Base-by-base conservation (phyloP, 2,113 vertebrate species). In the Indri indri region DNA sequence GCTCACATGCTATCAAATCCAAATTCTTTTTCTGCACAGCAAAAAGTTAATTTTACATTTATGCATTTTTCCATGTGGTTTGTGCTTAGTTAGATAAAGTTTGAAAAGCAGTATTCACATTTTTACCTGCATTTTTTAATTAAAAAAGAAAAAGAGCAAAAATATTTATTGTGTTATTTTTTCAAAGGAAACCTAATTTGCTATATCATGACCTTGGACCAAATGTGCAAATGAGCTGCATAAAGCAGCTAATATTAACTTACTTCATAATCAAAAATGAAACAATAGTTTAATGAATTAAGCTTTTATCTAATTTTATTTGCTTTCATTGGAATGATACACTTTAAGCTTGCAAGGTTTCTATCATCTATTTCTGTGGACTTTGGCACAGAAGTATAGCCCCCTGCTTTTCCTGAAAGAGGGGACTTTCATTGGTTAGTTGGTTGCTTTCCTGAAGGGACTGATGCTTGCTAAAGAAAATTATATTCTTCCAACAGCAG, bases 41-140 rank as follows among this genome's bases (percentile, higher is more conserved):
- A 95, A 98, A 97, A 97, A 98, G 86, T 98, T 97, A 95, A 97
- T 97, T 96, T 97, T 94, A 90, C 23, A 97, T 97, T 96, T 97
- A 80, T 91, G 93, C 70, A 84, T 94, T 32, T 94, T 96, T 95
- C 94, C 73, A 95, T 90, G 92, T 97, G 92, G 45, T 96, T 96
- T 95, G 82, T 91, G 85, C 82, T 97, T 88, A 50, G 63, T 92
- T 88, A 93, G 95, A 97, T 90, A 89, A 96, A 97, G 88, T 93
- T 97, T 92, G 66, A 85, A 96, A 96, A 77, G 68, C 45, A 80
- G 11, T 73, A 45, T 65, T 96, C 91, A 97, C 34, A 94, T 97
- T 97, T 91, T 65, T 52, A 86, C 88, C 91, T 94, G 17, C 79
- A 71, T 68, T 94, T 94, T 95, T 96, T 88, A 74, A 88, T 95